Percentiles rank a stretch among this genome's conserved stretches.
Evolutionary conservation across 1,140 invertebrate genomes (phyloP).

Genomic region (Plodia interpunctella): DNA sequence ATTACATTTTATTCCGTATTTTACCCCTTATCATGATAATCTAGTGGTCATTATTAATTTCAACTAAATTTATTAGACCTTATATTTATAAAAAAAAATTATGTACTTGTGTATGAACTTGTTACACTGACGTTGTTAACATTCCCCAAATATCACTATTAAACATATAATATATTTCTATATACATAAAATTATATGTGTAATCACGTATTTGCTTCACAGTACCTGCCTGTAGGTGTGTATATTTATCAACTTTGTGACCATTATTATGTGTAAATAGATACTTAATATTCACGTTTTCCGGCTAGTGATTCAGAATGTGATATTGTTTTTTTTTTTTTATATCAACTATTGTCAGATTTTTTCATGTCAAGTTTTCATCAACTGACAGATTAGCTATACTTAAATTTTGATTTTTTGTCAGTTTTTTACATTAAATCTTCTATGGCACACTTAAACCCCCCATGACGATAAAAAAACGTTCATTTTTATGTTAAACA

Average conservation of each 20-base stretch:
- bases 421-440: too few species aligned
- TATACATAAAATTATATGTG: constrained; percentile 23
- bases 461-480: too few species aligned
- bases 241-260: constrained; percentile 33
- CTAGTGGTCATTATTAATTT: too few species aligned
- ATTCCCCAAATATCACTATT: constrained; percentile 2
- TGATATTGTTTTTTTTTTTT: constrained; percentile 19
- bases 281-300: background rate
- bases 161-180: constrained; percentile 14
- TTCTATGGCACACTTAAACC: too few species aligned
- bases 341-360: too few species aligned
- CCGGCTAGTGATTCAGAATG: constrained; percentile 12
- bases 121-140: constrained; percentile 9
- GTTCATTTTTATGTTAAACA: too few species aligned
- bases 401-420: too few species aligned
- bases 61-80: too few species aligned
- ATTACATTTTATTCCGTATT: too few species aligned
- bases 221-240: constrained; percentile 59
- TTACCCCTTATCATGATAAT: too few species aligned
- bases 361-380: too few species aligned
- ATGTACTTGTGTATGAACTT: background rate
- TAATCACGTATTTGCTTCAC: constrained; percentile 30
- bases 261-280: background rate
- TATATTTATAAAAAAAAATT: background rate
- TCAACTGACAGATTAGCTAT: background rate